phyloP scores from a whole-genome alignment of 2,113 vertebrate genomes.

The Ramphastos sulfuratus region DNA sequence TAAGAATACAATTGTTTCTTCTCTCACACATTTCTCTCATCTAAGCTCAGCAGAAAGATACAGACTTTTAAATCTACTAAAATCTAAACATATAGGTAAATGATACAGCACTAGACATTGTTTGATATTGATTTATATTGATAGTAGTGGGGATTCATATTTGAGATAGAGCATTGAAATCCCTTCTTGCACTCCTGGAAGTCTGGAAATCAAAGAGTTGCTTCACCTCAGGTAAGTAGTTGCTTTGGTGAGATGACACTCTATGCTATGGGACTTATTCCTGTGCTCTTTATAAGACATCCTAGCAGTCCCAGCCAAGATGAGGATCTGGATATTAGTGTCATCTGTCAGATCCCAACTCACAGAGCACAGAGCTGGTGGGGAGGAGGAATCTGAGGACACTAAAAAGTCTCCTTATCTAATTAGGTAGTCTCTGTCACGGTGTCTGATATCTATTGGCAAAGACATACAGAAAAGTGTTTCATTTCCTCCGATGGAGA shows the following conservation, averaged over 20 bases:
- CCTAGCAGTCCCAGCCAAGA: not conserved
- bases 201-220: not conserved
- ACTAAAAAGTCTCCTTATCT: not conserved
- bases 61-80: not conserved
- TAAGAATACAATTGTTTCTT: not conserved
- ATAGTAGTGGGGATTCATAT: not conserved
- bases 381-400: not conserved
- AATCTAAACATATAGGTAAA: not conserved
- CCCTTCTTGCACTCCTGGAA: not conserved
- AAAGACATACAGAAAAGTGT: not conserved
- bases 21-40: not conserved
- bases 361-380: not conserved
- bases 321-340: not conserved
- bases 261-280: not conserved
- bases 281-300: not conserved
- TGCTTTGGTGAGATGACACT: not conserved
- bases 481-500: not conserved
- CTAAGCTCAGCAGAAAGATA: not conserved
- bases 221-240: not conserved
- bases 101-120: not conserved
- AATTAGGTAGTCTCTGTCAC: not conserved
- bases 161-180: not conserved
- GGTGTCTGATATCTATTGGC: not conserved
- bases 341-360: not conserved
- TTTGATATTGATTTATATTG: not conserved